phyloP scores from a whole-genome alignment of 2,888 invertebrate genomes.

The Melinaea marsaeus region DNA sequence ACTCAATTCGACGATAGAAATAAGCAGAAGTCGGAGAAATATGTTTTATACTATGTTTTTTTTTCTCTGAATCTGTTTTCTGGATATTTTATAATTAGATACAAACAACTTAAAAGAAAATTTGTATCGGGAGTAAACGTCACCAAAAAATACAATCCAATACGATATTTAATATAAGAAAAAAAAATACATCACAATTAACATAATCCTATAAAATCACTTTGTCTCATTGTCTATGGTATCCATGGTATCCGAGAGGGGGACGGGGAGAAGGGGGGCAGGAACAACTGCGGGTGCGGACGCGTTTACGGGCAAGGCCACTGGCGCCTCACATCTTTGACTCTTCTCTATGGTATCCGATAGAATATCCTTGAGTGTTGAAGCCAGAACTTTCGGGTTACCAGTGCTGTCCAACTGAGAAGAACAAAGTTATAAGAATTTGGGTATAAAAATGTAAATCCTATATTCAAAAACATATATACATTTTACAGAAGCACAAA shows the following conservation, averaged over 20 bases:
- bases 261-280: constrained; percentile 10
- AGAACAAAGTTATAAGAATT: constrained; percentile 17
- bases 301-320: constrained; percentile 27
- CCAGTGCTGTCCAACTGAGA: constrained; percentile 63
- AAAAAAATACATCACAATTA: constrained; percentile 37
- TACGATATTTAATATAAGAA: constrained; percentile 42
- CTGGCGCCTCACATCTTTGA: constrained; percentile 38
- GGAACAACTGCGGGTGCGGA: constrained; percentile 29
- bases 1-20: too few species aligned
- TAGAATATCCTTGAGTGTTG: constrained; percentile 63
- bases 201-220: constrained; percentile 39
- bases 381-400: constrained; percentile 62
- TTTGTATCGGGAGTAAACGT: neutral
- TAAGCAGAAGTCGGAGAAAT: too few species aligned
- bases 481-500: neutral
- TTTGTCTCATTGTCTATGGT: constrained; percentile 11
- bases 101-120: neutral
- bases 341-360: constrained; percentile 61
- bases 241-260: constrained; percentile 7
- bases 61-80: too few species aligned
- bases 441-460: neutral
- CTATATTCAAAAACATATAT: neutral
- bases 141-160: constrained; percentile 23
- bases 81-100: too few species aligned
- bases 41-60: too few species aligned